Evolutionary conservation across 2,113 vertebrate species (phyloP).

Genomic region (Gasterosteus nipponicus): DNA sequence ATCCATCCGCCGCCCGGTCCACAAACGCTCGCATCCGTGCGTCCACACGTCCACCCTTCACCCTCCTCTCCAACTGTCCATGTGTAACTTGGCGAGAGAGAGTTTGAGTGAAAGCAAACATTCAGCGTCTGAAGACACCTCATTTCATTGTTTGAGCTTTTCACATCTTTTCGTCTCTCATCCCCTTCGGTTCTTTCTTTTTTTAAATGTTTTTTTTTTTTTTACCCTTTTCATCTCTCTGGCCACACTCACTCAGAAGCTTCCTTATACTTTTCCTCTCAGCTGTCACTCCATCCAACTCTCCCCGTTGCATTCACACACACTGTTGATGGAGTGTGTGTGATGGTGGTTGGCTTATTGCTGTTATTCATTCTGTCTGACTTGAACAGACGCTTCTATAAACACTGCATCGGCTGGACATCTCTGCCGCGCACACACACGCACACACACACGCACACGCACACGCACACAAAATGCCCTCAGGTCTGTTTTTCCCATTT

Average conservation of each 20-base stretch:
- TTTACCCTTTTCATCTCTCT: slow-evolving; percentile 7
- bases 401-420: slow-evolving; percentile 57
- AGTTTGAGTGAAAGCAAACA: slow-evolving; percentile 35
- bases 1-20: neutral
- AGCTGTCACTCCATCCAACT: slow-evolving; percentile 48
- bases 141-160: slow-evolving; percentile 38
- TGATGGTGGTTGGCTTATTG: slow-evolving; percentile 60
- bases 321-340: slow-evolving; percentile 53
- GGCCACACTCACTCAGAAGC: slow-evolving; percentile 1
- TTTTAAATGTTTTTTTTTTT: neutral
- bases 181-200: neutral
- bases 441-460: slow-evolving; percentile 28
- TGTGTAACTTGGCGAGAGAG: slow-evolving; percentile 40
- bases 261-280: slow-evolving; percentile 43
- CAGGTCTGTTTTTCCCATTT: slow-evolving; percentile 53
- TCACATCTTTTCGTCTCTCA: slow-evolving; percentile 38
- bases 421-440: slow-evolving; percentile 7
- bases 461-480: slow-evolving; percentile 23
- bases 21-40: neutral
- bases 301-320: slow-evolving; percentile 4
- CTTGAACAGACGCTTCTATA: slow-evolving; percentile 57
- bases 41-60: neutral
- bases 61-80: neutral
- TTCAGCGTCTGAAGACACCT: slow-evolving; percentile 39
- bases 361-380: slow-evolving; percentile 73